A percentile compares a stretch with the other conserved stretches of the same genome.
phyloP scores from a whole-genome alignment of 2,113 vertebrate genomes.

The Malurus melanocephalus region DNA sequence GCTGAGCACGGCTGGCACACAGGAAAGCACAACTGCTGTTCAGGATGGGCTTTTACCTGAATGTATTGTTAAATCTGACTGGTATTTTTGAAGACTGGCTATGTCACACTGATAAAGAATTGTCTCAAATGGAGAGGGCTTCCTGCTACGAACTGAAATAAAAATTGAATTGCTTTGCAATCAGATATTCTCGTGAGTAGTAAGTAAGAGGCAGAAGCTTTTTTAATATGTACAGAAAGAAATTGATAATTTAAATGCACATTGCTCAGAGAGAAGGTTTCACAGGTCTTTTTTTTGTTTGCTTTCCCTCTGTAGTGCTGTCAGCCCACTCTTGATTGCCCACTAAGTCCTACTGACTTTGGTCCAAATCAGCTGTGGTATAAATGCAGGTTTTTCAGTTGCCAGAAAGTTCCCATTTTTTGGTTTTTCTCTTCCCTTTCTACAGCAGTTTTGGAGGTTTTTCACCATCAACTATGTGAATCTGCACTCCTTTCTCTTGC shows the following conservation, averaged over 20 bases:
- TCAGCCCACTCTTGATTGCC: not conserved
- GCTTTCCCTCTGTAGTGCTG: not conserved
- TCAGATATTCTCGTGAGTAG: not conserved
- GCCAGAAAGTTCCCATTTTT: not conserved
- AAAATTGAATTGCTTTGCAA: not conserved
- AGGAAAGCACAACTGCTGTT: not conserved
- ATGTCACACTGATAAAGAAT: not conserved
- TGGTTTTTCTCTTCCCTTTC: not conserved
- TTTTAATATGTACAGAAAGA: not conserved
- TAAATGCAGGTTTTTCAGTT: not conserved
- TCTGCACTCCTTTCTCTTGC: not conserved
- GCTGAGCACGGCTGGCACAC: accelerated
- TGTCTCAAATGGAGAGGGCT: not conserved
- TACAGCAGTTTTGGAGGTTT: not conserved
- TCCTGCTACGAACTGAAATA: not conserved
- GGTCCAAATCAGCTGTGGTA: not conserved
- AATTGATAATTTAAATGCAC: not conserved
- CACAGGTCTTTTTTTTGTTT: not conserved
- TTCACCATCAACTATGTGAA: not conserved
- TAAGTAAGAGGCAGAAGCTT: not conserved
- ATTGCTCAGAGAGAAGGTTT: not conserved
- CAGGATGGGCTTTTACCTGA: not conserved
- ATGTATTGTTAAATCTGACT: not conserved
- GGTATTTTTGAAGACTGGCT: not conserved
- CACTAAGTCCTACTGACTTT: not conserved